Conservation (phyloP, 1,140 invertebrate genomes). For the Saxidomus purpurata region DNA sequence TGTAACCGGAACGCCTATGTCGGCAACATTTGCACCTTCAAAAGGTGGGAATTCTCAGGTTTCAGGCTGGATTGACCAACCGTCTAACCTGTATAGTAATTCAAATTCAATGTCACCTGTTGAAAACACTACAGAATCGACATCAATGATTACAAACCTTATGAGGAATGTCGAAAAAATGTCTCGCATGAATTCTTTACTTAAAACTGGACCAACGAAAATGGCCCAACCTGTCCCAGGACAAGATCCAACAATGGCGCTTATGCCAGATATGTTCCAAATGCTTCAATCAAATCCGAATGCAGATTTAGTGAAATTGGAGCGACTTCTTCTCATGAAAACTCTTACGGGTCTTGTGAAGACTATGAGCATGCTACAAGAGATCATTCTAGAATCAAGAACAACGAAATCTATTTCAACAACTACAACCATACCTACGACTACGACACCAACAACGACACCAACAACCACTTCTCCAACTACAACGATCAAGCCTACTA, state of each 20-base stretch:
- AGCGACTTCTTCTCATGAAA: conserved; percentile 34
- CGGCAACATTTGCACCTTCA: background rate
- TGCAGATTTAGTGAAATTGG: background rate
- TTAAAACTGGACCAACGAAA: background rate
- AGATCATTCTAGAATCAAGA: conserved; percentile 22
- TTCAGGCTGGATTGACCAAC: background rate
- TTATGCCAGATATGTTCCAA: background rate
- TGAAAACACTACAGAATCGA: background rate
- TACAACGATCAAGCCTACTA: background rate
- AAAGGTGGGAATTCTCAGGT: background rate
- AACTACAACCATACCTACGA: background rate
- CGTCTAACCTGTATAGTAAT: background rate
- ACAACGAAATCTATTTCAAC: background rate
- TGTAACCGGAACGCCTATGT: background rate
- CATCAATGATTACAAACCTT: background rate
- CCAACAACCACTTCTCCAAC: background rate
- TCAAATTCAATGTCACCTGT: background rate
- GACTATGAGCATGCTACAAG: conserved; percentile 52
- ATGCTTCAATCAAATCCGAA: background rate
- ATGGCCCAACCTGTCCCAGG: background rate
- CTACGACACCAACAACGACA: too few species aligned
- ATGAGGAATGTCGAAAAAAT: background rate
- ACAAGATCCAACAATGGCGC: background rate
- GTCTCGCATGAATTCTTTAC: background rate
- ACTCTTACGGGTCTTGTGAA: conserved; percentile 35